Evolutionary conservation across 2,797 vertebrate species (phyloP), one percentile per base, ranked within the genome.

Genomic region (Cyprinella venusta): DNA sequence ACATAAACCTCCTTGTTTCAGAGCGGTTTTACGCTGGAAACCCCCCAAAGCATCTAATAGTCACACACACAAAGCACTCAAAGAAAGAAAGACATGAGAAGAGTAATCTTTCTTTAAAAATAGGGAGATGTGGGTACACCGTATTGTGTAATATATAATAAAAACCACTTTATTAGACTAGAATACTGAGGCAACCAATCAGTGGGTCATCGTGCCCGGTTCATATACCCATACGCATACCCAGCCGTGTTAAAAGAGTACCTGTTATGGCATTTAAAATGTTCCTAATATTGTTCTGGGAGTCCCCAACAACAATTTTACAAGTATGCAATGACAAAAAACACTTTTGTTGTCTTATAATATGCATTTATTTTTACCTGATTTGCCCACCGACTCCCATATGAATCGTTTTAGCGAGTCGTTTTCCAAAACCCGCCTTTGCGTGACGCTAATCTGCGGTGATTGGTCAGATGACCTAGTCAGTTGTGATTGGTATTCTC

Each of bases 1-100:
- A 91, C 90, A 94, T 92, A 94, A 90, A 92, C 89, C 68, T 85
- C 85, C 85, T 92, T 94, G 93, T 94, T 93, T 88, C 56, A 68
- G 86, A 84, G 85, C 89, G 91, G 89, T 84, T 89, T 90, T 91
- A 89, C 88, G 88, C 86, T 91, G 92, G 92, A 94, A 94, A 92
- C 91, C 91, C 93, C 93, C 92, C 90, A 89, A 72, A 63, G 13
- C 13, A 87, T 90, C 90, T 91, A 88, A 90, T 86, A 90, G 90
- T 86, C 89, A 88, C 85, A 83, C 75, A 86, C 81, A 84, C 84
- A 86, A 69, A 70, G n/a, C 68, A 77, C 65, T 76, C 48, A 76
- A 77, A 45, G 56, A 70, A 82, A 81, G 30, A n/a, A 52, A 83
- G 67, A 63, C 15, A 81, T 33, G 65, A 70, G 15, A 79, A 81